Percentiles rank a stretch among this genome's conserved stretches.
Conservation (phyloP, 2,888 invertebrate genomes). For the Phengaris alcon region DNA sequence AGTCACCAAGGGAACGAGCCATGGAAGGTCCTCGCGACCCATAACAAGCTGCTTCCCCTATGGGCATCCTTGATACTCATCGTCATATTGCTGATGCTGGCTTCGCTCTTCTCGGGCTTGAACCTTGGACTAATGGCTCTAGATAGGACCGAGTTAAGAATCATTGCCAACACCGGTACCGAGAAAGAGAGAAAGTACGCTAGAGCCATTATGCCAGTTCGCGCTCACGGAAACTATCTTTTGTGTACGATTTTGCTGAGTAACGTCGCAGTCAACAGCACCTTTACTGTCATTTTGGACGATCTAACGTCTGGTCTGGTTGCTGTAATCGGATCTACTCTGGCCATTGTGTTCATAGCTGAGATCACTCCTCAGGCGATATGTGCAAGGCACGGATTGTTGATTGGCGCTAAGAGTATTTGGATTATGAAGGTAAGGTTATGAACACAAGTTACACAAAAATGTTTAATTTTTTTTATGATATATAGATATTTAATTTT, state of each 20-base stretch:
- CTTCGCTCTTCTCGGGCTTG: conserved; percentile 97
- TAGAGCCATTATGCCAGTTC: conserved; percentile 92
- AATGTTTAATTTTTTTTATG: no score
- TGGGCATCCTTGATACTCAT: conserved; percentile 89
- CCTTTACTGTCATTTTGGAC: conserved; percentile 96
- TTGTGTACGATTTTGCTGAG: conserved; percentile 88
- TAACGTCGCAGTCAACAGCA: conserved; percentile 97
- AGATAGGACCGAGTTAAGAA: conserved; percentile 96
- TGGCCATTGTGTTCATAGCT: conserved; percentile 97
- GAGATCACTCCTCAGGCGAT: conserved; percentile 98
- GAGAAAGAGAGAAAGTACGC: conserved; percentile 91
- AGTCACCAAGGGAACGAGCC: conserved; percentile 83
- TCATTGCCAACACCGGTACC: conserved; percentile 95
- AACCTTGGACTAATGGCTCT: conserved; percentile 98
- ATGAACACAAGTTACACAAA: no score
- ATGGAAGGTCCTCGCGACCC: conserved; percentile 83
- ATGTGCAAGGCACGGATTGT: conserved; percentile 95
- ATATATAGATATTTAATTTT: neutral
- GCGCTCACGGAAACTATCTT: conserved; percentile 95
- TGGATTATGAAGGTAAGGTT: conserved; percentile 88
- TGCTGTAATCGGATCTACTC: conserved; percentile 93
- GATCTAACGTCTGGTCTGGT: conserved; percentile 94
- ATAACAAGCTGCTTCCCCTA: conserved; percentile 85
- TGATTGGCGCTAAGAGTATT: conserved; percentile 97
- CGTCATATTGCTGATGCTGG: conserved; percentile 87